Evolutionary conservation across 2,113 vertebrate species (phyloP), one percentile per base, ranked within the genome.

Genomic region (Dicrurus megarhynchus): DNA sequence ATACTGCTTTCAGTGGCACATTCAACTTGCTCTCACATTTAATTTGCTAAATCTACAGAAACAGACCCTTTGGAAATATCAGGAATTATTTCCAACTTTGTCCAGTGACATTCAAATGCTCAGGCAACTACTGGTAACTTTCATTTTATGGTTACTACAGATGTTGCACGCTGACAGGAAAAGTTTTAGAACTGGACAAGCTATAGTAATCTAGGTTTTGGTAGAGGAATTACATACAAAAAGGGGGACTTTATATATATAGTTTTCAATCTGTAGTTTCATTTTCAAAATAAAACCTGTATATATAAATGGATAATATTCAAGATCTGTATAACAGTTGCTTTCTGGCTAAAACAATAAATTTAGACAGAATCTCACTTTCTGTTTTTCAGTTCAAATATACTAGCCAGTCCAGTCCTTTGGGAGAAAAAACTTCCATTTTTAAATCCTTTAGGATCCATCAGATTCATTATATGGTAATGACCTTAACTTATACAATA

Each of bases 131-230:
- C 81, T 49, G 37, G 46, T 37, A 76, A 65, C 56, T 73, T 87
- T 63, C 9, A 49, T 77, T 84, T 92, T 81, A 79, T 3, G 27
- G n/a, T 78, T 82, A 91, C 87, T 87, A 94, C 57, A 83, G 76
- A 93, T 81, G 86, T 52, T 71, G 61, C 42, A 93, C 10, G 5
- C 41, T 28, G 16, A 93, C 64, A 97, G 90, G 91, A 92, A 87
- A 70, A 91, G 61, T 93, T 93, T 92, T 92, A 89, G 80, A 97
- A 95, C 88, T 90, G 88, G 96, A 96, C 95, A 94, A 95, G 94
- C 90, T 68, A 93, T 9, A 75, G 49, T 69, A 96, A 93, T 74
- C 55, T 64, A 69, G 53, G n/a, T 76, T 94, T 93, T 80, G 50
- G 57, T 37, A 84, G 30, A 78, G 68, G 69, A 89, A 74, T 84